Evolutionary conservation across 1,140 invertebrate genomes (phyloP).

Genomic region (Palaemon carinicauda): DNA sequence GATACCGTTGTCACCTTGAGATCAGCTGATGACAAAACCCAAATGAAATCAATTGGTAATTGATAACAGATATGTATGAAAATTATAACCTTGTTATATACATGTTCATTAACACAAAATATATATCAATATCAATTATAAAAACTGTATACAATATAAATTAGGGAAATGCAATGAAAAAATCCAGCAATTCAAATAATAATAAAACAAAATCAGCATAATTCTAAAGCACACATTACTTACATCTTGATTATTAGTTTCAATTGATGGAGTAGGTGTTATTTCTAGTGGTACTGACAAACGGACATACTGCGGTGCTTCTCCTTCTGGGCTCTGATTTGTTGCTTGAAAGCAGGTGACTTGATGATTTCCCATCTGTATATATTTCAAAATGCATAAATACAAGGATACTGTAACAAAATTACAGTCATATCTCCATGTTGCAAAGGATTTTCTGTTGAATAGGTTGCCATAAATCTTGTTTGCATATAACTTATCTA

Average conservation of each 20-base stretch:
- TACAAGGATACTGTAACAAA: no score
- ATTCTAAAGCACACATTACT: neutral
- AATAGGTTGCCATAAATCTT: no score
- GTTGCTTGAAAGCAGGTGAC: conserved; percentile 49
- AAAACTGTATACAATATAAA: neutral
- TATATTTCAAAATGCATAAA: neutral
- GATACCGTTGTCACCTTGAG: no score
- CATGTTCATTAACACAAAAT: neutral
- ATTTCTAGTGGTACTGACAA: conserved; percentile 43
- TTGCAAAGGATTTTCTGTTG: no score
- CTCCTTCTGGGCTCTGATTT: conserved; percentile 49
- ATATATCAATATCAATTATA: no score
- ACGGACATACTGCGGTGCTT: conserved; percentile 43
- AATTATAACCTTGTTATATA: neutral
- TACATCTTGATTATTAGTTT: conserved; percentile 37
- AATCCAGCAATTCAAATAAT: neutral
- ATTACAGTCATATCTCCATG: no score
- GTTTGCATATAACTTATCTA: no score
- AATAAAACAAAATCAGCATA: neutral
- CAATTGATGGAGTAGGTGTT: neutral
- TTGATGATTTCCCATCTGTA: conserved; percentile 41
- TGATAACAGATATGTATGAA: neutral
- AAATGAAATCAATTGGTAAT: neutral
- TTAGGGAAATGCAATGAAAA: no score
- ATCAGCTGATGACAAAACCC: no score